Percentiles rank a stretch among this genome's conserved stretches.
Evolutionary conservation across 2,888 invertebrate genomes (phyloP).

Genomic region (Drosophila formosana): DNA sequence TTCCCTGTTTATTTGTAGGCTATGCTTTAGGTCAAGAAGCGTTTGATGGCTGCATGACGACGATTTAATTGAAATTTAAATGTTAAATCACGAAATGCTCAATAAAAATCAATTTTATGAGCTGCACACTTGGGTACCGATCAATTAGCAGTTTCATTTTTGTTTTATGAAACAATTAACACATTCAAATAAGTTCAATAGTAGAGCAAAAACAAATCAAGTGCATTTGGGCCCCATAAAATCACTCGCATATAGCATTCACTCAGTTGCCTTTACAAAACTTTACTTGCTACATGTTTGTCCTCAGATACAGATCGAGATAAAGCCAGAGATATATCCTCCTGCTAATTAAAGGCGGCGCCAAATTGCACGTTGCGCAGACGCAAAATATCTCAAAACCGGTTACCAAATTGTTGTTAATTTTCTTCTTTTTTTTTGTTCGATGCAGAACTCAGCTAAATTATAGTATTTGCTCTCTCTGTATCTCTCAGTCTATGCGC

Average conservation of each 20-base stretch:
- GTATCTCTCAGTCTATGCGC: background rate
- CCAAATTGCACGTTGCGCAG: conserved; percentile 24
- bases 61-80: conserved; percentile 40
- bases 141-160: conserved; percentile 56
- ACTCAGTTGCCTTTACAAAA: background rate
- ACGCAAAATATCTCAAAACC: conserved; percentile 33
- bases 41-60: conserved; percentile 13
- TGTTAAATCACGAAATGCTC: conserved; percentile 45
- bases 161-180: conserved; percentile 57
- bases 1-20: background rate
- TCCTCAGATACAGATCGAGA: background rate
- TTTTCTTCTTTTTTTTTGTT: conserved; percentile 7
- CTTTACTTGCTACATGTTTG: background rate
- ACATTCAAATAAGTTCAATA: conserved; percentile 39
- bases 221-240: conserved; percentile 9
- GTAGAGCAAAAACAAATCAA: background rate
- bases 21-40: background rate
- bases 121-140: conserved; percentile 31
- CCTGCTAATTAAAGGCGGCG: conserved; percentile 34
- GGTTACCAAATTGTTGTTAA: conserved; percentile 51
- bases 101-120: conserved; percentile 43
- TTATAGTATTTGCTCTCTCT: background rate
- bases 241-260: background rate
- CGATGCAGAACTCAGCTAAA: background rate
- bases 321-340: conserved; percentile 4